These are phyloP conservation scores for Neofelis nebulosa DNA, from an alignment of 2,113 vertebrate species.

Conservation along the genomic window DNA sequence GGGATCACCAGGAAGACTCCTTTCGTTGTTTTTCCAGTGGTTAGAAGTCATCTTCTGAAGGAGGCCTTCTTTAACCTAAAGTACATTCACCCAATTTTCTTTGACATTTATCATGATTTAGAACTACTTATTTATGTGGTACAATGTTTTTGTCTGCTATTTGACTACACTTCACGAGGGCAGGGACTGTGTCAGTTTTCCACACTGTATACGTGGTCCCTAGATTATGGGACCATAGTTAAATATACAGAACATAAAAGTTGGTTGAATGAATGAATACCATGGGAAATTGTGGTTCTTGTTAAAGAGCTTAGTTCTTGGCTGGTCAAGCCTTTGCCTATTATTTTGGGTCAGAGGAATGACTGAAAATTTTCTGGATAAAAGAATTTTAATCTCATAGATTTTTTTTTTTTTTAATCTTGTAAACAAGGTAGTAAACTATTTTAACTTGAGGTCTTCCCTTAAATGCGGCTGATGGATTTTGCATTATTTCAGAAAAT, in stretches of 20 bases:
- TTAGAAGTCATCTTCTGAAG: not conserved
- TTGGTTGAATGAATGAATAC: not conserved
- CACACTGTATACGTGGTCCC: not conserved
- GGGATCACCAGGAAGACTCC: not conserved
- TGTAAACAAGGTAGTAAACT: not conserved
- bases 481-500: constrained; percentile 52
- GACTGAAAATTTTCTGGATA: not conserved
- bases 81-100: not conserved
- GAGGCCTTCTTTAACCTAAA: not conserved
- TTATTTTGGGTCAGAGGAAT: constrained; percentile 28
- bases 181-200: not conserved
- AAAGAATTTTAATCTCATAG: constrained; percentile 28
- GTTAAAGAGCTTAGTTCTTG: not conserved
- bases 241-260: not conserved
- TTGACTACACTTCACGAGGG: not conserved
- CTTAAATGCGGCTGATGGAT: not conserved
- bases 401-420: not conserved
- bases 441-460: not conserved
- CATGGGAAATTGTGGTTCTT: not conserved
- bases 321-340: not conserved
- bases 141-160: not conserved
- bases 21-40: not conserved
- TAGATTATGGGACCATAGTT: not conserved
- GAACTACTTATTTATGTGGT: constrained; percentile 8
- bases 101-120: not conserved